Percentiles rank a stretch among this genome's conserved stretches.
Evolutionary conservation across 2,797 vertebrate genomes (phyloP).

Genomic region (Sebastes elongatus): DNA sequence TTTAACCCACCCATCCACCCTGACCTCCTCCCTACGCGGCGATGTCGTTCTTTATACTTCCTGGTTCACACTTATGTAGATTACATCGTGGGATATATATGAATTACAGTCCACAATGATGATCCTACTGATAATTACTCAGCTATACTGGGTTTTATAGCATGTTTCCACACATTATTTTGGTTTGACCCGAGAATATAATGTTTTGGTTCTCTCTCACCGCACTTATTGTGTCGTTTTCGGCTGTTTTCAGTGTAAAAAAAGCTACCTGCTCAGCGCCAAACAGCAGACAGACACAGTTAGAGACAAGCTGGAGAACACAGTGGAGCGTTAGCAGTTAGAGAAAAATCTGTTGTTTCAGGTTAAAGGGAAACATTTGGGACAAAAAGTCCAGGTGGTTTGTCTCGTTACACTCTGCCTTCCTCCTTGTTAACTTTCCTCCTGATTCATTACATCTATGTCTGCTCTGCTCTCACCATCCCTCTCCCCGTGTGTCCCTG

Average conservation of each 20-base stretch:
- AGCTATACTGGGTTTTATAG: not conserved
- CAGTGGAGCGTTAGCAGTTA: not conserved
- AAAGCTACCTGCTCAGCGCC: not conserved
- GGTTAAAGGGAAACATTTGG: not conserved
- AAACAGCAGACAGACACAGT: not conserved
- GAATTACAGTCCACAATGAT: too few relatives aligned
- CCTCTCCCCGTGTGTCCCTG: slow-evolving; percentile 5
- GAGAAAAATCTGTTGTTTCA: not conserved
- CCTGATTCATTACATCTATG: slow-evolving; percentile 26
- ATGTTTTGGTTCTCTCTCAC: not conserved
- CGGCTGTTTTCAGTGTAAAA: not conserved
- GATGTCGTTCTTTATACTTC: too few relatives aligned
- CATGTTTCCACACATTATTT: not conserved
- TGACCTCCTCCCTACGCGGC: too few relatives aligned
- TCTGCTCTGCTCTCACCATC: slow-evolving; percentile 4
- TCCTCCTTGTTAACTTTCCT: not conserved
- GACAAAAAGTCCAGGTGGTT: not conserved
- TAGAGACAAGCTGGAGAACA: not conserved
- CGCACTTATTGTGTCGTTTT: not conserved
- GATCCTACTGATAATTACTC: not conserved
- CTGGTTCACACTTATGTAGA: too few relatives aligned
- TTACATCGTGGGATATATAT: too few relatives aligned
- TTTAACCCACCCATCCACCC: too few relatives aligned
- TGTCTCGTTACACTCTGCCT: not conserved
- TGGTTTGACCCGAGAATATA: not conserved